Conservation (phyloP, 1,140 invertebrate genomes). For the Streblospio benedicti region DNA sequence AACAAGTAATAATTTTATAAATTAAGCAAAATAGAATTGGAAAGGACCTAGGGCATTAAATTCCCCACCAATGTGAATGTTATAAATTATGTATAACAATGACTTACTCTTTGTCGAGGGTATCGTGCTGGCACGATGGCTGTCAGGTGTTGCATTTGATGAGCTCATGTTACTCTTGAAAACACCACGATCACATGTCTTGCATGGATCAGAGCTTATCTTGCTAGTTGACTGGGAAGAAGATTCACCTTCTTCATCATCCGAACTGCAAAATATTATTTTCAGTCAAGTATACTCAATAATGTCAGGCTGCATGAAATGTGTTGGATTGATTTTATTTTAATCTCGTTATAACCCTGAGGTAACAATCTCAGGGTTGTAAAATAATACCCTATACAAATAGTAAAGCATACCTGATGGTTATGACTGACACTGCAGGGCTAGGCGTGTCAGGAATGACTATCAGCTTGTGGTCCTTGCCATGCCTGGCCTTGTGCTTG, state of each 20-base stretch:
- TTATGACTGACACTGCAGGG: conserved; percentile 77
- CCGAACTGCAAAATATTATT: background rate
- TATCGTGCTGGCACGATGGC: background rate
- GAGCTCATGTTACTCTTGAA: no score
- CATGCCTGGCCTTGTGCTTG: background rate
- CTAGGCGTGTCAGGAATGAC: conserved; percentile 86
- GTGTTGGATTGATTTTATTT: background rate
- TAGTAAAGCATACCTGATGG: conserved; percentile 93
- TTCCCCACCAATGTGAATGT: background rate
- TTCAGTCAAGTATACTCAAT: background rate
- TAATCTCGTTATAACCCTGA: conserved; percentile 72
- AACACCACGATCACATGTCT: no score
- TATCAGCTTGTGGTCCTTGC: conserved; percentile 47
- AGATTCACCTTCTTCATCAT: background rate
- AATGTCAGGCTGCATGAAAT: background rate
- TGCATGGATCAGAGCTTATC: no score
- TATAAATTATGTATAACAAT: background rate
- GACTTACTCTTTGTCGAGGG: background rate
- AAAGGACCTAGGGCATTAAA: background rate
- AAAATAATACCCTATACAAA: no score
- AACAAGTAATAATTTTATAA: conserved; percentile 22
- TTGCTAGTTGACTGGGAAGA: background rate
- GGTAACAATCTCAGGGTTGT: no score
- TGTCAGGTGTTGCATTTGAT: background rate
- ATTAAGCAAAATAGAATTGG: background rate